Evolutionary conservation across 1,140 invertebrate genomes (phyloP), one percentile per base, ranked within the genome.

Genomic region (Macrosteles quadrilineatus): DNA sequence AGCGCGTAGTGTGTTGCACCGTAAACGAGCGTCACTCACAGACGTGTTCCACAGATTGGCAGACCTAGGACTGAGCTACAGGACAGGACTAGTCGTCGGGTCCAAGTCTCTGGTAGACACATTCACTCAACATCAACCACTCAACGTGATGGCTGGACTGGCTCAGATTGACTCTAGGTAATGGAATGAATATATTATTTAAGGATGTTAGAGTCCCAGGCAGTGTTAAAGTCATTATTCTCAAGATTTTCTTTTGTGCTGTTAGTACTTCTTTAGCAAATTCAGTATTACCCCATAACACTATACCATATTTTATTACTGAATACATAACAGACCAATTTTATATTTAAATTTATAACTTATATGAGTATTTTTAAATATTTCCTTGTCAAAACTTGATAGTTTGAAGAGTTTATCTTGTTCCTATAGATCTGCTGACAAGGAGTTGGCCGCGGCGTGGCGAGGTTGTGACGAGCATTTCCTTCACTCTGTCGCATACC

Each of bases 11-110:
- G 90, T 96, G 40, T 83, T 96, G 0, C 88, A 93, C 72, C 89
- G 92, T 73, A 97, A 97, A 78, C 87, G 91, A 31, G 89, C 92
- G 80, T 88, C 88, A 3, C 78, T 98, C 0, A 85, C 90, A 0
- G 92, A 96, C 82, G 83, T 97, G 25, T 97, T 96, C 76, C 93
- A 92, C 76, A 82, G 84, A 14, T 80, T 98, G 0, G 80, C 85
- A 0, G 82, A 85, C 64, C 82, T 91, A 73, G 94, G 94, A 0
- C 75, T 97, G 1, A 95, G 91, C 6, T 95, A 93, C 75, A 86
- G 91, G 68, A 88, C 86, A 1, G 95, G 95, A 1, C 80, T 91
- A 1, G 78, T 88, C 27, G 80, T 64, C 83, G 63, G 78, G 80
- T 53, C 73, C 75, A 62, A 67, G 69, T 11, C 43, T 27, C 17